Percentiles rank a stretch among this genome's conserved stretches.
Conservation (phyloP, 2,797 vertebrate genomes). For the Pangasius sanitwongsei region DNA sequence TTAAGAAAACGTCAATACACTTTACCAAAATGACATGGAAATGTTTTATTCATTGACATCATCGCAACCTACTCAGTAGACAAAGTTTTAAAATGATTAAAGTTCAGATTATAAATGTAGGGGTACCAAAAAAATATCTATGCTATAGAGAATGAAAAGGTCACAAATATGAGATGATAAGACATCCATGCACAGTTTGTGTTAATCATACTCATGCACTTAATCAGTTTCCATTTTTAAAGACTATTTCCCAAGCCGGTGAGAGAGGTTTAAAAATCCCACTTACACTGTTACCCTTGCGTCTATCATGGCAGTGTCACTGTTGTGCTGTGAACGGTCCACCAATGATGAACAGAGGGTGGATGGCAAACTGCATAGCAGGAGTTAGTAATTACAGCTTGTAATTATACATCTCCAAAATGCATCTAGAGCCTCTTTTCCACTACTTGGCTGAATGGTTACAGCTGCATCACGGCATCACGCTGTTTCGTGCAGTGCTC, state of each 20-base stretch:
- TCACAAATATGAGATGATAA: background rate
- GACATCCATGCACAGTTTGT: background rate
- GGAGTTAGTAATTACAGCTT: slow-evolving; percentile 17
- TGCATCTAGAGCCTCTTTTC: background rate
- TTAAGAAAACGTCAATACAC: background rate
- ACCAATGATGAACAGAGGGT: background rate
- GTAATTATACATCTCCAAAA: background rate
- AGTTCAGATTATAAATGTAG: background rate
- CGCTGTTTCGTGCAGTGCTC: background rate
- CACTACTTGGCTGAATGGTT: slow-evolving; percentile 1
- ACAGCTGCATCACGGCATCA: background rate
- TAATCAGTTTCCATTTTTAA: background rate
- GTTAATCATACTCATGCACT: background rate
- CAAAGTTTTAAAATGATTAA: background rate
- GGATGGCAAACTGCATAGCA: background rate
- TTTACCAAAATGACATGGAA: background rate
- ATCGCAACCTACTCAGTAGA: background rate
- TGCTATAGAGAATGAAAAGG: background rate
- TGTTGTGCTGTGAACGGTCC: background rate
- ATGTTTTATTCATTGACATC: background rate
- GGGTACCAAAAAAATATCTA: background rate
- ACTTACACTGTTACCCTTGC: background rate
- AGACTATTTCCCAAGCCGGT: background rate
- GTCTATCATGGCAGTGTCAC: background rate
- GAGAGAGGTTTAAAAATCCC: background rate